Evolutionary conservation across 2,113 vertebrate genomes (phyloP).

Genomic region (Peromyscus polionotus): DNA sequence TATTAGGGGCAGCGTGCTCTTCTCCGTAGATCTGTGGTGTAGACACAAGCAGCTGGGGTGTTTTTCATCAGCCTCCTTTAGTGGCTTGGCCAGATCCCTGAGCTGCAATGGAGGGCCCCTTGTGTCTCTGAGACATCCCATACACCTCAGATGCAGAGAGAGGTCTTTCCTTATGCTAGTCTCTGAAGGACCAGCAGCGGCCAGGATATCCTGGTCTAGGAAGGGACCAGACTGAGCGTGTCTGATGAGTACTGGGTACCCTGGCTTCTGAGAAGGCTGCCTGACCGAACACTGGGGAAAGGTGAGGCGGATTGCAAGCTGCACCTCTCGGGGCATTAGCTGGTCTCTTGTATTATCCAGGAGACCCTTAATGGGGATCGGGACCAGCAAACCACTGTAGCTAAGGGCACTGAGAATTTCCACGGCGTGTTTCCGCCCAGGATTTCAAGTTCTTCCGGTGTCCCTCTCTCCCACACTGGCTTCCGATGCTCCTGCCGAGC

Average conservation of each 20-base stretch:
- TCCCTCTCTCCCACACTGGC: not conserved
- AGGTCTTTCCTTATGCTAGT: not conserved
- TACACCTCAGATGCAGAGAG: not conserved
- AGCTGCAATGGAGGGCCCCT: not conserved
- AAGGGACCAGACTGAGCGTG: not conserved
- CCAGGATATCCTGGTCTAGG: not conserved
- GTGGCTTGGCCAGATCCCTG: not conserved
- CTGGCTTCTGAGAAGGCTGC: not conserved
- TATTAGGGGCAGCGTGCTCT: not conserved
- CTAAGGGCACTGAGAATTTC: not conserved
- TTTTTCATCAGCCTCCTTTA: not conserved
- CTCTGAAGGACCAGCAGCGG: not conserved
- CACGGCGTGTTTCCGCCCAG: not conserved
- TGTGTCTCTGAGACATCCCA: not conserved
- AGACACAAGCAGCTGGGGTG: not conserved
- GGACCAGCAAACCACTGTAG: not conserved
- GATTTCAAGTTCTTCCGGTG: not conserved
- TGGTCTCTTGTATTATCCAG: not conserved
- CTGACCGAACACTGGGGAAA: not conserved
- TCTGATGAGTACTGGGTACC: not conserved
- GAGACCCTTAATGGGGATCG: not conserved
- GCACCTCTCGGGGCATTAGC: not conserved
- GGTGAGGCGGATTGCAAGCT: not conserved
- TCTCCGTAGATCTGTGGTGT: not conserved
- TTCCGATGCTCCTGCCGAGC: too few species aligned